These are phyloP conservation scores for Peribatodes rhomboidaria DNA, from an alignment of 2,888 invertebrate species.

Conservation along the genomic window DNA sequence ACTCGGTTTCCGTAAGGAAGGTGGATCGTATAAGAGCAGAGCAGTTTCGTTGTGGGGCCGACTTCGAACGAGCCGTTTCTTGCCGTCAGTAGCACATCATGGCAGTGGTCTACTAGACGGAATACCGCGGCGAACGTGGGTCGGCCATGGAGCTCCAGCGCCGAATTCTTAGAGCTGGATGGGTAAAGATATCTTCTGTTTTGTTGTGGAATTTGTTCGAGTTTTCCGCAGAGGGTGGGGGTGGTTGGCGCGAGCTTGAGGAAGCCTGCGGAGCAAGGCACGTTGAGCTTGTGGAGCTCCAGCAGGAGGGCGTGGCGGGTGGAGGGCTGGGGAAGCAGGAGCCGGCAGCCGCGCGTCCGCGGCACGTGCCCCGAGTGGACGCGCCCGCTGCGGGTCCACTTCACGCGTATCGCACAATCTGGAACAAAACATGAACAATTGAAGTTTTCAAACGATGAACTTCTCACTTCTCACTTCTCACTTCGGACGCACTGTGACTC, in stretches of 20 bases:
- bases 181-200: constrained; percentile 88
- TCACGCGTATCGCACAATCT: constrained; percentile 87
- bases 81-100: constrained; percentile 88
- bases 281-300: constrained; percentile 89
- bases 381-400: constrained; percentile 66
- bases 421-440: constrained; percentile 65
- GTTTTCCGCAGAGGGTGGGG: constrained; percentile 88
- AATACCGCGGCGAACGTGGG: constrained; percentile 89
- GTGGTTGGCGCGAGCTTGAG: constrained; percentile 86
- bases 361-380: constrained; percentile 86
- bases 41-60: constrained; percentile 85
- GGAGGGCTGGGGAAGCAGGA: constrained; percentile 81
- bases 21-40: constrained; percentile 90
- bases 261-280: constrained; percentile 88
- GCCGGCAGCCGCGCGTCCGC: constrained; percentile 81
- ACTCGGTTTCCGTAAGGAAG: constrained; percentile 90
- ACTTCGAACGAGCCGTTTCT: constrained; percentile 89
- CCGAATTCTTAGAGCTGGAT: constrained; percentile 77
- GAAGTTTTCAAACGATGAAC: neutral
- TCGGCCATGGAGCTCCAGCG: constrained; percentile 87
- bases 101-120: constrained; percentile 90
- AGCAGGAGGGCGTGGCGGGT: constrained; percentile 87
- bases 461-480: no score
- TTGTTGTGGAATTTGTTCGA: constrained; percentile 88
- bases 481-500: no score